phyloP scores from a whole-genome alignment of 2,797 vertebrate species.

The Parambassis ranga region DNA sequence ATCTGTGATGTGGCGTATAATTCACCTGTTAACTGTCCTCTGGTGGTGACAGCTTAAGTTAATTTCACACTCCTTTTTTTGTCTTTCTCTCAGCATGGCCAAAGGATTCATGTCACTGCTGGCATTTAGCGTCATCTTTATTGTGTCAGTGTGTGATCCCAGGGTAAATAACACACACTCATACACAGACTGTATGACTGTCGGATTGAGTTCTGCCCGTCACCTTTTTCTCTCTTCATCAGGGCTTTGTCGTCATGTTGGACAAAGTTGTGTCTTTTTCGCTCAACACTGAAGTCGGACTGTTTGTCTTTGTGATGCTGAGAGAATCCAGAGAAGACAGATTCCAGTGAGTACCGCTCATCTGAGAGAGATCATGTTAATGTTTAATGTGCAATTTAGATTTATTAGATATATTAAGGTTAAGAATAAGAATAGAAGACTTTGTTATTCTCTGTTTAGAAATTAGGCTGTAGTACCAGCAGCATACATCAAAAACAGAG shows the following conservation, averaged over 20 bases:
- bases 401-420: no score
- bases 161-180: constrained; percentile 56
- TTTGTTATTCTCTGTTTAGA: no score
- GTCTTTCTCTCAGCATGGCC: constrained; percentile 49
- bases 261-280: constrained; percentile 80
- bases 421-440: no score
- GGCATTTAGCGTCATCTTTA: constrained; percentile 73
- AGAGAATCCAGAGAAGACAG: constrained; percentile 68
- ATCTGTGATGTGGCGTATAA: background rate
- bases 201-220: background rate
- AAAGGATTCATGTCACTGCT: constrained; percentile 69
- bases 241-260: constrained; percentile 78
- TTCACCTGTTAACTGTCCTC: background rate
- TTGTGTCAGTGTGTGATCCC: constrained; percentile 72
- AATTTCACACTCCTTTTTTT: constrained; percentile 8
- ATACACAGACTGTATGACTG: background rate
- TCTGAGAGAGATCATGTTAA: no score
- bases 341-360: constrained; percentile 63
- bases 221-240: background rate
- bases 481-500: no score
- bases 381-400: no score
- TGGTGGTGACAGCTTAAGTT: constrained; percentile 5
- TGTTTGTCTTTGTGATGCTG: constrained; percentile 69
- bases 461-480: no score
- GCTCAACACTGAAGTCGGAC: constrained; percentile 65